A percentile compares a stretch with the other conserved stretches of the same genome.
These are phyloP conservation scores for Hyperoodon ampullatus DNA, from an alignment of 2,113 vertebrate species.

Conservation along the genomic window DNA sequence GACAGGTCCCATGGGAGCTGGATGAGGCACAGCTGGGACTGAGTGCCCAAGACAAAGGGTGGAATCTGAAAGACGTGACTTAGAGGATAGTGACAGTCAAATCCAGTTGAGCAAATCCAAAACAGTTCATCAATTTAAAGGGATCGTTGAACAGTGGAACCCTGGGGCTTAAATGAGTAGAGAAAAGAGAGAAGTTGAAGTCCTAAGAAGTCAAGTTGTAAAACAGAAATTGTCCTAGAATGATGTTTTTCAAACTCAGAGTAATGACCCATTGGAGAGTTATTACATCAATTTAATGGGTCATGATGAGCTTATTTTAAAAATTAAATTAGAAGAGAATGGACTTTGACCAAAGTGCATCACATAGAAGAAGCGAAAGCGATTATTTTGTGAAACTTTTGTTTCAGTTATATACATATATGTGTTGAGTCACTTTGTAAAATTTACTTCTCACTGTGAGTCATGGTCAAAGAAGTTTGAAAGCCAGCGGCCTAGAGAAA, in stretches of 20 bases:
- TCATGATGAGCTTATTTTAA: background rate
- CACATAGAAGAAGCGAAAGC: conserved; percentile 2
- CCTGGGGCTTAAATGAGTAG: background rate
- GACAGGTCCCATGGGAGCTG: background rate
- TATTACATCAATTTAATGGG: background rate
- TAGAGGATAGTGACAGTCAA: background rate
- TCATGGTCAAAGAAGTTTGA: background rate
- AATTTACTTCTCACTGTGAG: conserved; percentile 14
- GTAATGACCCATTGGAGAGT: background rate
- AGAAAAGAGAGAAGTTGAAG: background rate
- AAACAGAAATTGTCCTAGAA: background rate
- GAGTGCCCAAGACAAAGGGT: background rate
- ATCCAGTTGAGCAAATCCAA: background rate
- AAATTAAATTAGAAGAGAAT: conserved; percentile 48
- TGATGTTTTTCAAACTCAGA: conserved; percentile 15
- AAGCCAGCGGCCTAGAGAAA: conserved; percentile 29
- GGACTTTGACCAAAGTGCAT: background rate
- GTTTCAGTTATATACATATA: background rate
- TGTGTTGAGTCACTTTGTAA: conserved; percentile 37
- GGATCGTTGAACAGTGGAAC: background rate
- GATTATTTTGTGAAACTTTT: background rate
- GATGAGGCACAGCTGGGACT: background rate
- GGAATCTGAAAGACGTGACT: background rate
- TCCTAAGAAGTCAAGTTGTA: background rate
- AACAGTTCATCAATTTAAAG: background rate